These are phyloP conservation scores for Psittacula derbiana DNA, from an alignment of 2,797 vertebrate genomes.

Conservation along the genomic window DNA sequence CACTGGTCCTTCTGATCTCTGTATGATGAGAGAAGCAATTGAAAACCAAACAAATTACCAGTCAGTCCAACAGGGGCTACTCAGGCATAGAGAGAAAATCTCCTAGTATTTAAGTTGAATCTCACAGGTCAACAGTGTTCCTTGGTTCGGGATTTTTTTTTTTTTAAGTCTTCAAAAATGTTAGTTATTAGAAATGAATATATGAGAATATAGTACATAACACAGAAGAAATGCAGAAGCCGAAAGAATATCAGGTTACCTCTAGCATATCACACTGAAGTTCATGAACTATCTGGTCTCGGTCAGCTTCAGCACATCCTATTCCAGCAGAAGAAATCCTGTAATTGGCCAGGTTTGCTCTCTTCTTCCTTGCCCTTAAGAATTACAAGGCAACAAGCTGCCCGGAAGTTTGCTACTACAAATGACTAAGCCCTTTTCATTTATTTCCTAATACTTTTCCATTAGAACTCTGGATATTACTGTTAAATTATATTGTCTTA, in stretches of 20 bases:
- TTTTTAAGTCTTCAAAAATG: background rate
- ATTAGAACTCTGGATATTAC: constrained; percentile 11
- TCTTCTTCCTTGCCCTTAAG: background rate
- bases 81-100: background rate
- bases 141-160: background rate
- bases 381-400: background rate
- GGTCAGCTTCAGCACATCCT: background rate
- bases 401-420: background rate
- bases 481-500: constrained; percentile 1
- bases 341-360: background rate
- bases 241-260: background rate
- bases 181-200: background rate
- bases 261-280: background rate
- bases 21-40: background rate
- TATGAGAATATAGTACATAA: background rate
- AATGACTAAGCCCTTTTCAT: constrained; percentile 23
- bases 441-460: constrained; percentile 23
- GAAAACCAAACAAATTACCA: background rate
- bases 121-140: background rate
- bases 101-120: background rate
- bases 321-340: constrained; percentile 9
- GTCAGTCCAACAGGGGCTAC: background rate
- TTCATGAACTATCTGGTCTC: background rate
- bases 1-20: background rate
- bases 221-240: background rate